Evolutionary conservation across 2,888 invertebrate species (phyloP), one percentile per base, ranked within the genome.

Genomic region (Tholera decimalis): DNA sequence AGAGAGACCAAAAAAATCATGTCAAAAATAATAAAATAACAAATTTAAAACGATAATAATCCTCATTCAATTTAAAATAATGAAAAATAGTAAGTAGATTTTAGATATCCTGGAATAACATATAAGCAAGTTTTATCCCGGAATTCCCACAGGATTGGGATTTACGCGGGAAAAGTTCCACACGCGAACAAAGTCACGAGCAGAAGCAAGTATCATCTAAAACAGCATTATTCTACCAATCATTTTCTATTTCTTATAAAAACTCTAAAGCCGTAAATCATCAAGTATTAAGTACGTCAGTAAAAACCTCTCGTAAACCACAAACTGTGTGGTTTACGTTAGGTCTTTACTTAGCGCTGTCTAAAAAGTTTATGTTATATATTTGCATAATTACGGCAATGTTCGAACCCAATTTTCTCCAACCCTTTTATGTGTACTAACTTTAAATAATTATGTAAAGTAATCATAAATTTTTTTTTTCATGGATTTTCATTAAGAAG

Each of bases 291-390:
- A 43, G 15, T 39, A 22, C 15, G 28, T 20, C 24, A 26, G 13
- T 63, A 41, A 47, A 70, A 9, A 2, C 33, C 28, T 13, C 28
- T 59, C 47, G 22, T 66, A 66, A 66, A 70, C 39, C 47, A 35
- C 33, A 59, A 59, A 59, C 18, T 33, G 44, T 67, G 43, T 50
- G 53, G 64, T 74, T 75, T 68, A 75, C 39, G 54, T 49, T 35
- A 46, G 37, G 47, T 41, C 8, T 41, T 62, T 47, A 68, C 55
- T 58, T 35, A 54, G 44, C 24, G 49, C 33, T 70, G 24, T 53
- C 39, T 62, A 41, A 53, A 67, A 75, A 44, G 43, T 73, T 71
- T 62, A 71, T 43, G 56, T 35, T 35, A 39, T 22, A 9, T 37
- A 51, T 69, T 75, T 56, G 43, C 55, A 56, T 68, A 61, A n/a